These are phyloP conservation scores for Lordiphosa fenestrarum DNA, from an alignment of 2,888 invertebrate species.

Conservation along the genomic window DNA sequence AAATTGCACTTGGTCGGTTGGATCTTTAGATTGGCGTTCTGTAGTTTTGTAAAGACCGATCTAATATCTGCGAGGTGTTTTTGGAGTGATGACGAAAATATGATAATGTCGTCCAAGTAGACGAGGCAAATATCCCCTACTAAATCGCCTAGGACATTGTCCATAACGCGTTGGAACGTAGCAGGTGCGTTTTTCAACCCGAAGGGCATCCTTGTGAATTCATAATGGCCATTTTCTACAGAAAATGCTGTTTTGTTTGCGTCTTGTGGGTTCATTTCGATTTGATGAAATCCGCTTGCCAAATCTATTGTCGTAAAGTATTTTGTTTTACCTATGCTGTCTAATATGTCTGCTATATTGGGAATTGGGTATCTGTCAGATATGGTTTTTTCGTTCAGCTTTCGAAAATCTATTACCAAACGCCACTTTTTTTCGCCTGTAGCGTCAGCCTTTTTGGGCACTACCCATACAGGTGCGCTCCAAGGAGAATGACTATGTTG, in stretches of 20 bases:
- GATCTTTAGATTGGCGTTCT: no score
- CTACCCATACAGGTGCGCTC: no score
- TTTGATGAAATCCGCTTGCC: constrained; percentile 7
- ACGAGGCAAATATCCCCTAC: constrained; percentile 3
- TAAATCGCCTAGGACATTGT: constrained; percentile 7
- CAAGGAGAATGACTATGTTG: no score
- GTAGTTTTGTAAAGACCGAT: no score
- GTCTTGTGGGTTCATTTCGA: constrained; percentile 8
- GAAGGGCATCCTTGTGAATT: constrained; percentile 1
- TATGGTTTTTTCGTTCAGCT: background rate
- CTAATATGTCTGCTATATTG: constrained; percentile 3
- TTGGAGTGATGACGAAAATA: constrained; percentile 14
- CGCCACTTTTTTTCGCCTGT: background rate
- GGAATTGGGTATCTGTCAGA: background rate
- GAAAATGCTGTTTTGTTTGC: no score
- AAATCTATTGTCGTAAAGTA: constrained; percentile 8
- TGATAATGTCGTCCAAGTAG: constrained; percentile 7
- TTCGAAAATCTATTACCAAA: background rate
- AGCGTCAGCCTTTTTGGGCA: no score
- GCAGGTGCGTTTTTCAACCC: constrained; percentile 5
- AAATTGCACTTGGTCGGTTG: background rate
- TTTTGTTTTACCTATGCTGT: constrained; percentile 1
- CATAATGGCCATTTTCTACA: background rate
- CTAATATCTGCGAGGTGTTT: no score
- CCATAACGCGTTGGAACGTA: constrained; percentile 8